Base-by-base conservation (phyloP, 2,797 vertebrate genomes). In the Eutrigla gurnardus region DNA sequence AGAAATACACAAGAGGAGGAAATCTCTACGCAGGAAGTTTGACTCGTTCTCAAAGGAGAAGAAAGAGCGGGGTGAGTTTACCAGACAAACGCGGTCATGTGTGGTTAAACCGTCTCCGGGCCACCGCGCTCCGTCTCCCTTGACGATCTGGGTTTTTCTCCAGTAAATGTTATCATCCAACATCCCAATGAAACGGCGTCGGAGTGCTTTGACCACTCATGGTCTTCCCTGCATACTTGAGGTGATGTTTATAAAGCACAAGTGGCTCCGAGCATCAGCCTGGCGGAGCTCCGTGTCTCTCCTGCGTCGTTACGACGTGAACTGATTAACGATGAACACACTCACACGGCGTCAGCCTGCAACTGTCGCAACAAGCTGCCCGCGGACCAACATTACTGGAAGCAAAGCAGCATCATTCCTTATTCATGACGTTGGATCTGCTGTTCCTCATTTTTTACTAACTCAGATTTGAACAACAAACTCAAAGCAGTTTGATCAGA, bases 1-100 rank as follows among this genome's bases (percentile, higher is more conserved):
- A 97, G 96, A 91, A 81, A 92, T 76, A 35, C 93, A 70, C 40
- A 97, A 95, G 65, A 88, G 94, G 62, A 93, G 89, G 37, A 97
- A 96, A 86, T 96, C 95, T 0, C 88, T 97, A 39, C 88, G 95
- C 59, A 93, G 95, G 89, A 97, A 95, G 78, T 95, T 96, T 73
- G 96, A 97, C 84, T 96, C 94, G 4, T 95, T 96, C 62, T 96
- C 96, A 0, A 97, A 96, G 84, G 96, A 97, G 74, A 96, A 94
- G 91, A 97, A 95, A 77, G 96, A 96, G 85, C 90, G 95, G 86
- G 94, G 94, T 95, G 76, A 92, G 91, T 76, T 55, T 2, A 43
- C n/a, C 65, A 17, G 57, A 32, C 18, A 13, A 8, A 43, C 61
- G 43, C 14, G 13, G 52, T 54, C 55, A 53, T 1, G 7, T 61